Evolutionary conservation across 2,888 invertebrate species (phyloP).

Genomic region (Exocentrus adspersus): DNA sequence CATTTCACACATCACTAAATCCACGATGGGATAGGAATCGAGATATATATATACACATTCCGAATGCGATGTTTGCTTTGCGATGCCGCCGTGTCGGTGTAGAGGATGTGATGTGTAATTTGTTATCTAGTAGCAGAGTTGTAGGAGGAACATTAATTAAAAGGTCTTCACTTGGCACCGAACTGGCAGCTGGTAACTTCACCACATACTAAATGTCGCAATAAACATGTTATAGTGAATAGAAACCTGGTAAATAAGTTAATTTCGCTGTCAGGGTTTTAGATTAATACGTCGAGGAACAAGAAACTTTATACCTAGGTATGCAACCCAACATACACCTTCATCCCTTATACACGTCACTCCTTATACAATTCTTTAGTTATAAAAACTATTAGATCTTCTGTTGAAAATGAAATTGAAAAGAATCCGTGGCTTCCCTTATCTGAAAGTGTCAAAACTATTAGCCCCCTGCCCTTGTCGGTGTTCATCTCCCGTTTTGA

Average conservation of each 20-base stretch:
- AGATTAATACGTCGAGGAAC: no score
- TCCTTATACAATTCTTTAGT: no score
- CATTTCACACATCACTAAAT: conserved; percentile 41
- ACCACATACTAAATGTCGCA: neutral
- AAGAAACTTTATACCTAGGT: no score
- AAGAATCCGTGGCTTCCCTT: no score
- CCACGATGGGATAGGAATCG: conserved; percentile 35
- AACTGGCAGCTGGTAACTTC: no score
- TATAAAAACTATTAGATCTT: no score
- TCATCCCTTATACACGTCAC: no score
- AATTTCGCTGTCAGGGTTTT: no score
- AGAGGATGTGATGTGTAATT: conserved; percentile 20
- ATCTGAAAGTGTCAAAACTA: neutral
- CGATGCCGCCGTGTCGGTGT: conserved; percentile 7
- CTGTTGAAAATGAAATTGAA: neutral
- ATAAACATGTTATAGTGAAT: no score
- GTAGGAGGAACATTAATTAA: conserved; percentile 23
- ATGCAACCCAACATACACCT: no score
- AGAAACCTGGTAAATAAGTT: no score
- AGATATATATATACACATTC: conserved; percentile 2
- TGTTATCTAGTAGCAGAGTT: conserved; percentile 17
- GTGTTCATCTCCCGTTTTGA: conserved; percentile 1
- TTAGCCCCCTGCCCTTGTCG: neutral
- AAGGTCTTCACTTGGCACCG: no score
- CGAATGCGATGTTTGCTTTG: conserved; percentile 11